Base-by-base conservation (phyloP, 2,888 invertebrate genomes). In the Neoscelio sp. region DNA sequence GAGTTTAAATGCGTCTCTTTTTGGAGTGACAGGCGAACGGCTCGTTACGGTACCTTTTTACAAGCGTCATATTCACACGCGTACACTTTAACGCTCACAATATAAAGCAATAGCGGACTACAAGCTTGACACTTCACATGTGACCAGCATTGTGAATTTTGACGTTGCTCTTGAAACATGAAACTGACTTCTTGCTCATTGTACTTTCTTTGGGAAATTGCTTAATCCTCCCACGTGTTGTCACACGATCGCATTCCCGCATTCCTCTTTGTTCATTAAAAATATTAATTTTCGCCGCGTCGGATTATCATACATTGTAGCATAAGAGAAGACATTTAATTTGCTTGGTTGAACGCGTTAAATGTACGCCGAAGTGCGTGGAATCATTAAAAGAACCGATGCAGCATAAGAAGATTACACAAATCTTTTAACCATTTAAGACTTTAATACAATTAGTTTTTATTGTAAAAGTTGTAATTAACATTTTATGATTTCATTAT, bases 1-100 rank as follows among this genome's bases (percentile, higher is more conserved):
- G 75, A 80, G 73, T 80, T 73, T 42, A 65, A 73, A 70, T 77
- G 80, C 74, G 71, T 81, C 76, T 77, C 75, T 68, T 74, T 50
- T 74, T 20, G 58, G 70, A 70, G 64, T 78, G 79, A 82, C 80
- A 54, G 68, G 26, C 67, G 48, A 54, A 58, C 44, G 70, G 52
- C 79, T 81, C 67, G 73, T 80, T 81, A 79, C 74, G 78, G 81
- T 78, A 71, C 67, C 60, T 75, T 80, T 67, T 75, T 77, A 73
- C 40, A 26, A 44, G 67, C 74, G 65, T 52, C 60, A 78, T 75
- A 81, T 82, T 83, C 81, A 82, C 79, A 78, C 79, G 71, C 78
- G 79, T 71, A 58, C 77, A 46, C 71, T 74, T 64, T 70, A 79
- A 15, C 46, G 70, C 48, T 28, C 40, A 52, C 64, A 73, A 70